A percentile compares a stretch with the other conserved stretches of the same genome.
These are phyloP conservation scores for Myrmophylax atrothorax DNA, from an alignment of 2,113 vertebrate species.

Conservation along the genomic window DNA sequence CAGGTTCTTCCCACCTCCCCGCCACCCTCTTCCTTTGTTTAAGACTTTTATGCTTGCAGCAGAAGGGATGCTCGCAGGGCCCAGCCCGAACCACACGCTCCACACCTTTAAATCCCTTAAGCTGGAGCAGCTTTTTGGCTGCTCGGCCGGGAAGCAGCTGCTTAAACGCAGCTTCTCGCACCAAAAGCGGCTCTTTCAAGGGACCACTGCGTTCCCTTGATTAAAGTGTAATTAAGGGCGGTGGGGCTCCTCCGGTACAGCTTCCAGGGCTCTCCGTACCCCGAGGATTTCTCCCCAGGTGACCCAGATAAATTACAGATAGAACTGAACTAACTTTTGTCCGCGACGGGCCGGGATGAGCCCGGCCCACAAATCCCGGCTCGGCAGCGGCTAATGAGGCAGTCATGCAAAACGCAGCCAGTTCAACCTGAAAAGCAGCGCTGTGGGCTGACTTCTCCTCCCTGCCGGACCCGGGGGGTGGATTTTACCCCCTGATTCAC, in stretches of 20 bases:
- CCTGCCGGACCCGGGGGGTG: neutral
- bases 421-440: neutral
- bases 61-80: neutral
- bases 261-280: neutral
- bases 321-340: neutral
- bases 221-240: slow-evolving; percentile 2
- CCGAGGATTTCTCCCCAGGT: slow-evolving; percentile 21
- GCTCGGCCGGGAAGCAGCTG: neutral
- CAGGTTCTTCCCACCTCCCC: neutral
- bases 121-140: neutral
- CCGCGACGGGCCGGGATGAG: neutral
- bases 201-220: neutral
- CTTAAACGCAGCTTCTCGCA: neutral
- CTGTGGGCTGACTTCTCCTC: neutral
- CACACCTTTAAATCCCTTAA: neutral
- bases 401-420: neutral
- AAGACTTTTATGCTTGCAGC: neutral
- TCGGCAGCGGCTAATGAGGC: slow-evolving; percentile 38
- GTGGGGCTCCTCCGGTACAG: neutral
- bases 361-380: neutral
- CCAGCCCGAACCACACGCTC: neutral
- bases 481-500: neutral
- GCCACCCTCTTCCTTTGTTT: neutral
- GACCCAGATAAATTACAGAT: slow-evolving; percentile 63
- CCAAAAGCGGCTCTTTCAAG: neutral